phyloP scores from a whole-genome alignment of 2,888 invertebrate genomes.

The Cataglyphis livida region DNA sequence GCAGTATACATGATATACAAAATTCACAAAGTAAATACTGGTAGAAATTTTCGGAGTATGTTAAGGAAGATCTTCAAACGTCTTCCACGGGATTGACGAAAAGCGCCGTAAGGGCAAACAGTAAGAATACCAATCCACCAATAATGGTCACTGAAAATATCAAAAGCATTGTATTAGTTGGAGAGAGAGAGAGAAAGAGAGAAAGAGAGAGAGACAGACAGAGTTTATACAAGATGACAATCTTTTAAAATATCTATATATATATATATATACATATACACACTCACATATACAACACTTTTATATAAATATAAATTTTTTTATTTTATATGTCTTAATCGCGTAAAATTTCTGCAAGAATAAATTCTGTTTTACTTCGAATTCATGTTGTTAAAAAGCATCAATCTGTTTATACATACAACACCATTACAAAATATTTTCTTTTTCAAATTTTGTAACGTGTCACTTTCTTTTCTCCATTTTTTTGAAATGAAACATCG shows the following conservation, averaged over 20 bases:
- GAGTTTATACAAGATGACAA: not conserved
- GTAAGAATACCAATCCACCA: slow-evolving; percentile 97
- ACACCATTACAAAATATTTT: not conserved
- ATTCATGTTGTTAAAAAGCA: not conserved
- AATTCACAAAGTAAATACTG: slow-evolving; percentile 21
- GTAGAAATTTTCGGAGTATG: not conserved
- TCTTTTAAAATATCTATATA: not conserved
- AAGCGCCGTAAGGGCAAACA: slow-evolving; percentile 97
- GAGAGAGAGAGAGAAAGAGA: no score
- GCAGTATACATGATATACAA: slow-evolving; percentile 22
- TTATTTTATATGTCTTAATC: not conserved
- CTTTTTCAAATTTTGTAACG: not conserved
- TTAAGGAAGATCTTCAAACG: slow-evolving; percentile 46
- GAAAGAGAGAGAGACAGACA: no score
- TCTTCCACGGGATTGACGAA: slow-evolving; percentile 91
- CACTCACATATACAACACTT: no score
- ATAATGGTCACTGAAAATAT: slow-evolving; percentile 95
- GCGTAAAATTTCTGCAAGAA: not conserved
- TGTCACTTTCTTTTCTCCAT: not conserved
- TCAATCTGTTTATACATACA: not conserved
- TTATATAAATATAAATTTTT: not conserved
- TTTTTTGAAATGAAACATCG: not conserved
- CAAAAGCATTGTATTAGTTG: not conserved
- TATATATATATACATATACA: slow-evolving; percentile 59
- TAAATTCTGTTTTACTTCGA: not conserved